Conservation (phyloP, 2,113 vertebrate genomes). For the Gadus macrocephalus region DNA sequence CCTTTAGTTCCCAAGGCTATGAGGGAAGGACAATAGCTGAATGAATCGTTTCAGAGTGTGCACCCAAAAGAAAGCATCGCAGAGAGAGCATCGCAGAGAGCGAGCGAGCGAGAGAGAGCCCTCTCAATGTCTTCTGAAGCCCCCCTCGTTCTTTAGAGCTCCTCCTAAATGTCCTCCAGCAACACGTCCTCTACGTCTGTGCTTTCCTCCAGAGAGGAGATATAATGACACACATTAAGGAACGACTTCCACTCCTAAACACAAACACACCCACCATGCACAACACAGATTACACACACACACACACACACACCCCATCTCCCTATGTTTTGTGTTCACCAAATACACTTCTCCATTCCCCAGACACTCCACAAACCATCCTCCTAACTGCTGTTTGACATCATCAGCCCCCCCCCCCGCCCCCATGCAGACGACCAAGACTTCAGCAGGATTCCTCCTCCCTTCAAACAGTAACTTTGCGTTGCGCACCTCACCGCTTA, state of each 20-base stretch:
- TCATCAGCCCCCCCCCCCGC: not conserved
- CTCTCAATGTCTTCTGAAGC: not conserved
- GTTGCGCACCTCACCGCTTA: conserved; percentile 24
- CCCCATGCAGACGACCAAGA: conserved; percentile 2
- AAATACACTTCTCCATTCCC: not conserved
- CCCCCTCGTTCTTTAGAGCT: too few species aligned
- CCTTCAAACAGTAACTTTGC: conserved; percentile 30
- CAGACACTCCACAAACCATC: not conserved
- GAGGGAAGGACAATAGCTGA: too few species aligned
- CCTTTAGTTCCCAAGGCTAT: too few species aligned
- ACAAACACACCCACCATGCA: conserved; percentile 11
- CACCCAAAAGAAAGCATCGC: too few species aligned
- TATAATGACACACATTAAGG: not conserved
- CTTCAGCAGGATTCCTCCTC: conserved; percentile 6
- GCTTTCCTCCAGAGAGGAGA: conserved; percentile 45
- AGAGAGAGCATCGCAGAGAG: too few species aligned
- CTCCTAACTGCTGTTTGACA: not conserved
- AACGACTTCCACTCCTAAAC: not conserved
- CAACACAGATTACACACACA: conserved; percentile 22
- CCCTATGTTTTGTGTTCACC: not conserved
- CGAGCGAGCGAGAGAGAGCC: too few species aligned
- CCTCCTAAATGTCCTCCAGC: not conserved
- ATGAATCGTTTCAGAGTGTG: too few species aligned
- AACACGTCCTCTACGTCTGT: conserved; percentile 35
- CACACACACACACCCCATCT: not conserved